Conservation (phyloP, 2,797 vertebrate species). For the Craterocephalus amniculus region DNA sequence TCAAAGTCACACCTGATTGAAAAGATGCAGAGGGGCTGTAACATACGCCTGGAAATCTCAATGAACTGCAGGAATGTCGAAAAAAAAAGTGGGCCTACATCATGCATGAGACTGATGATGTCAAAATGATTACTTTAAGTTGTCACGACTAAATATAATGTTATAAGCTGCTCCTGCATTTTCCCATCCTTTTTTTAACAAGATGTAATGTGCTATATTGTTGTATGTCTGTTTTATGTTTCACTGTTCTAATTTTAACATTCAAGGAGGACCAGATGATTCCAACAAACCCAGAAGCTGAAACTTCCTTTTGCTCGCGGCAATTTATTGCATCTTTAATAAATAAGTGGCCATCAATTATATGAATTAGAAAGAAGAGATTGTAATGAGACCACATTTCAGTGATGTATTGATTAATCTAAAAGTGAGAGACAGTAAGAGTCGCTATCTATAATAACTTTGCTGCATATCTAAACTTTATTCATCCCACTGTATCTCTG, state of each 20-base stretch:
- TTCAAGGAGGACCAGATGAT: too few relatives aligned
- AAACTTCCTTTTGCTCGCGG: background rate
- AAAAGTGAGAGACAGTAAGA: constrained; percentile 22
- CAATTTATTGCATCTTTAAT: background rate
- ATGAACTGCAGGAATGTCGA: background rate
- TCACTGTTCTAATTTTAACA: background rate
- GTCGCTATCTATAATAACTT: constrained; percentile 31
- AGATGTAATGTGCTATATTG: background rate
- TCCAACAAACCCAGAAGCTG: too few relatives aligned
- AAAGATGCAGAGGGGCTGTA: background rate
- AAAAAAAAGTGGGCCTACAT: background rate
- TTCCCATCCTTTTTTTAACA: background rate
- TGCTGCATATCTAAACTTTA: constrained; percentile 41
- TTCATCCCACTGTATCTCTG: constrained; percentile 41
- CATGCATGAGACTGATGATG: background rate
- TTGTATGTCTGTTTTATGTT: background rate
- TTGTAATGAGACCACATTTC: background rate
- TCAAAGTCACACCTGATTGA: background rate
- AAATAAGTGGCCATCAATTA: background rate
- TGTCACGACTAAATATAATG: background rate
- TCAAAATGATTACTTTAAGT: background rate
- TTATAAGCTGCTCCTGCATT: background rate
- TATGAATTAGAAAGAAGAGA: background rate
- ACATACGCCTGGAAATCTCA: background rate
- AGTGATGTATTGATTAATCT: constrained; percentile 33